These are phyloP conservation scores for Steinernema feltiae DNA, from an alignment of 1,140 invertebrate genomes.

Conservation along the genomic window DNA sequence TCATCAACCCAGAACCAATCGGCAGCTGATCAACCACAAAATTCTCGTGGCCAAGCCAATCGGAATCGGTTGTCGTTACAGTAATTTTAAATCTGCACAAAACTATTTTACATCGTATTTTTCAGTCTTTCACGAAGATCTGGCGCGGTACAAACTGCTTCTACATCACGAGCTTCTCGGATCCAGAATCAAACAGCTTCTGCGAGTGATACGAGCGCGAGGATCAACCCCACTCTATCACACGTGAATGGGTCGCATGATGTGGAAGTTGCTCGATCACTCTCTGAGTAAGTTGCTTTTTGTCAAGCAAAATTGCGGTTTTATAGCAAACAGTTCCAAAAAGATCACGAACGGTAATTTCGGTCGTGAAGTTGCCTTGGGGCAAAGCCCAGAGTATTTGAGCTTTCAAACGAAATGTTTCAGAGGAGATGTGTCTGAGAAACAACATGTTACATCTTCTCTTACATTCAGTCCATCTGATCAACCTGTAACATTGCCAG, in stretches of 20 bases:
- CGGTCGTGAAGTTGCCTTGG: too few relatives aligned
- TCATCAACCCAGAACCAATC: neutral
- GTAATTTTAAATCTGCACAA: neutral
- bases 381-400: too few relatives aligned
- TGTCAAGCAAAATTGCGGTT: too few relatives aligned
- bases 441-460: neutral
- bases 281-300: neutral
- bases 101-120: neutral
- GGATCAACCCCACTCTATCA: too few relatives aligned
- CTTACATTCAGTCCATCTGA: neutral
- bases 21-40: neutral
- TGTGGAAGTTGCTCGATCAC: neutral
- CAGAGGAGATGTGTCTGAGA: neutral
- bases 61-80: neutral
- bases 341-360: too few relatives aligned
- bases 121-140: neutral
- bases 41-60: conserved; percentile 4
- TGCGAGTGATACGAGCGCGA: neutral
- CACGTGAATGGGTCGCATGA: neutral
- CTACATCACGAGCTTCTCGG: neutral
- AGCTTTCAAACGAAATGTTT: neutral
- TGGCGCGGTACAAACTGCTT: neutral
- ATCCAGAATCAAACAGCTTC: neutral
- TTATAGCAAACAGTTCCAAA: too few relatives aligned
- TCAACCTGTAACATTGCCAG: neutral